Conservation (phyloP, 2,888 invertebrate genomes). For the Odontocolon sp. region DNA sequence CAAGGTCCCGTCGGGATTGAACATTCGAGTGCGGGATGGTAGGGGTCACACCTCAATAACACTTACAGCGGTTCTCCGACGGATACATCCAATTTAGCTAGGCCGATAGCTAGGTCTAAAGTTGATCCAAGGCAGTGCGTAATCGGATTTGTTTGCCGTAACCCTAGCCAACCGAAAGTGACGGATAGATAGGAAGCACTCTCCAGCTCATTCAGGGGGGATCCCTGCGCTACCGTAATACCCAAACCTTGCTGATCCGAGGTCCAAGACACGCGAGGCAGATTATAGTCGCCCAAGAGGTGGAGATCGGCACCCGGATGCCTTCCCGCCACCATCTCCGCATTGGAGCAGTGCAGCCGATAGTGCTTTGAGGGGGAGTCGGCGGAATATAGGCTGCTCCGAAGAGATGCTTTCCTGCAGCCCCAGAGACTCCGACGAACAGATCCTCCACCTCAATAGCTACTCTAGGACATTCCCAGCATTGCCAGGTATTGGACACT, state of each 20-base stretch:
- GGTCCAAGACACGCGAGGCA: background rate
- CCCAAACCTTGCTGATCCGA: background rate
- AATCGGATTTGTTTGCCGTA: background rate
- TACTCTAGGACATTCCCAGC: background rate
- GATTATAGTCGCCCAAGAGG: background rate
- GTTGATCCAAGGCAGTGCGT: background rate
- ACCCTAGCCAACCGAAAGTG: background rate
- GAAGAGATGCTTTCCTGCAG: background rate
- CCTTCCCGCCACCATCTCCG: background rate
- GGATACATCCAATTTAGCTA: background rate
- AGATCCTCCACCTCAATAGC: background rate
- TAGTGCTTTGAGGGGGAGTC: background rate
- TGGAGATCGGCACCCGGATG: background rate
- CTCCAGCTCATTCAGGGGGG: background rate
- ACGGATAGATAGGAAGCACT: background rate
- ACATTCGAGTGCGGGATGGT: background rate
- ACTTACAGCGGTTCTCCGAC: background rate
- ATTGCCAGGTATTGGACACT: background rate
- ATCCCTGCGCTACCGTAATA: background rate
- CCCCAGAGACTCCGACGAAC: background rate
- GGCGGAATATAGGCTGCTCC: background rate
- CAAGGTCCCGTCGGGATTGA: too few species aligned
- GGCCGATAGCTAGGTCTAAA: background rate
- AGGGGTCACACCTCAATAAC: background rate
- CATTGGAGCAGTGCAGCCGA: background rate